Percentiles rank a stretch among this genome's conserved stretches.
These are phyloP conservation scores for Anthopleura sola DNA, from an alignment of 64 coral and sea anemone genomes.

Conservation along the genomic window DNA sequence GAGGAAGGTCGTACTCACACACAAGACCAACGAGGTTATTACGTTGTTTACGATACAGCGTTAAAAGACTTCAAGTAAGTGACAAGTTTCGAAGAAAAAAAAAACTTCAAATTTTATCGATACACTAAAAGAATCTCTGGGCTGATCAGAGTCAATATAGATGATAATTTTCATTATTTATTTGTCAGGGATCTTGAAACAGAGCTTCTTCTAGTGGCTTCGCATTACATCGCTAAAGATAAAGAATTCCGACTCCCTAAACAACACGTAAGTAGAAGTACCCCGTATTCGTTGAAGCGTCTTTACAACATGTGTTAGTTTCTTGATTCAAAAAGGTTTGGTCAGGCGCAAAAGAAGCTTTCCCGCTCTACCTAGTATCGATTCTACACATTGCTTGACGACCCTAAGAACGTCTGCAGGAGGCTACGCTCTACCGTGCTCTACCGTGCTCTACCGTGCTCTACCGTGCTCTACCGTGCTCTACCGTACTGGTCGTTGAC, in stretches of 20 bases:
- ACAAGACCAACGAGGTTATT: conserved; percentile 93
- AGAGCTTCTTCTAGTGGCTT: conserved; percentile 82
- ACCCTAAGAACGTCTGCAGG: too few species aligned
- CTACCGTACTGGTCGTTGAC: too few species aligned
- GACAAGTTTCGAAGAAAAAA: not conserved
- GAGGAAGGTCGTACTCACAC: conserved; percentile 95
- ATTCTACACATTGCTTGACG: too few species aligned
- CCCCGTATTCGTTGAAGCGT: not conserved
- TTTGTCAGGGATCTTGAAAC: conserved; percentile 76
- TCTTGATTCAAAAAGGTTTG: not conserved
- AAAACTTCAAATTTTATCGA: too few species aligned
- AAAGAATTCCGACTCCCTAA: conserved; percentile 62
- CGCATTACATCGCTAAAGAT: conserved; percentile 88
- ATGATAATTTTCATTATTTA: not conserved
- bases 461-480: too few species aligned
- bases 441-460: too few species aligned
- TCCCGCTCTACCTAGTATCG: too few species aligned
- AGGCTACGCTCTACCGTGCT: too few species aligned
- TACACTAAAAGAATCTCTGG: too few species aligned
- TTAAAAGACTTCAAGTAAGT: conserved; percentile 90
- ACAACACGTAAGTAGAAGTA: not conserved
- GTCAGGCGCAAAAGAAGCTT: too few species aligned
- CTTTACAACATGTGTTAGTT: not conserved
- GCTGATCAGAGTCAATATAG: too few species aligned
- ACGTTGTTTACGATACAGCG: conserved; percentile 76